Evolutionary conservation across 1,140 invertebrate genomes (phyloP).

Genomic region (Ostrea edulis): DNA sequence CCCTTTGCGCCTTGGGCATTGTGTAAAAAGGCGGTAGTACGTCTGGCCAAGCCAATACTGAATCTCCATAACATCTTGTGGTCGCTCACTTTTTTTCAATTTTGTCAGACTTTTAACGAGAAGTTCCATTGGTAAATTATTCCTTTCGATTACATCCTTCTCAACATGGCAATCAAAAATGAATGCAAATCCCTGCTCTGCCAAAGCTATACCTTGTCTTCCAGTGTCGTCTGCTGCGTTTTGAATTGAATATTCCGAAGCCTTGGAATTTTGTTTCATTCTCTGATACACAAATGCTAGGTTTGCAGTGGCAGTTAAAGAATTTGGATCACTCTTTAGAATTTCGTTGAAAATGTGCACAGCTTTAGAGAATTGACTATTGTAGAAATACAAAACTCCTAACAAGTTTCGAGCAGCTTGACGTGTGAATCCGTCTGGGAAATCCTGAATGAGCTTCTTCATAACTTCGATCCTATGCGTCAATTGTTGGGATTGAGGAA

Average conservation of each 20-base stretch:
- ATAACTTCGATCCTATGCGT: constrained; percentile 38
- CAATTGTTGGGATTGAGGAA: constrained; percentile 17
- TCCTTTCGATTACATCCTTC: constrained; percentile 12
- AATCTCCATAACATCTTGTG: background rate
- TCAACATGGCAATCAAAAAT: constrained; percentile 47
- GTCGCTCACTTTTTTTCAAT: background rate
- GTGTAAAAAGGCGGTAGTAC: constrained; percentile 39
- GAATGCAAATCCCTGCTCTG: constrained; percentile 49
- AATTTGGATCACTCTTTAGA: background rate
- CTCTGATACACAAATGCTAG: constrained; percentile 46
- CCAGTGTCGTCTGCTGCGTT: background rate
- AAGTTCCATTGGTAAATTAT: background rate
- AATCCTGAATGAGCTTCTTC: constrained; percentile 38
- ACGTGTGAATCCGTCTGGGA: constrained; percentile 31
- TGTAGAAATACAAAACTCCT: constrained; percentile 41
- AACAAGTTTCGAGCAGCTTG: constrained; percentile 46
- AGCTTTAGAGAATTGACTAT: constrained; percentile 6
- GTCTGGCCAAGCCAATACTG: constrained; percentile 49
- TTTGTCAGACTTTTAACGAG: constrained; percentile 28
- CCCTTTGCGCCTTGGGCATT: background rate
- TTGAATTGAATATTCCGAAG: background rate
- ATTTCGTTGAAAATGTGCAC: constrained; percentile 35
- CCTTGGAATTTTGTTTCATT: constrained; percentile 41
- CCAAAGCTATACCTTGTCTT: background rate
- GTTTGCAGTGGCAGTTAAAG: constrained; percentile 44